Conservation (phyloP, 2,797 vertebrate species). For the Rhincodon typus region DNA sequence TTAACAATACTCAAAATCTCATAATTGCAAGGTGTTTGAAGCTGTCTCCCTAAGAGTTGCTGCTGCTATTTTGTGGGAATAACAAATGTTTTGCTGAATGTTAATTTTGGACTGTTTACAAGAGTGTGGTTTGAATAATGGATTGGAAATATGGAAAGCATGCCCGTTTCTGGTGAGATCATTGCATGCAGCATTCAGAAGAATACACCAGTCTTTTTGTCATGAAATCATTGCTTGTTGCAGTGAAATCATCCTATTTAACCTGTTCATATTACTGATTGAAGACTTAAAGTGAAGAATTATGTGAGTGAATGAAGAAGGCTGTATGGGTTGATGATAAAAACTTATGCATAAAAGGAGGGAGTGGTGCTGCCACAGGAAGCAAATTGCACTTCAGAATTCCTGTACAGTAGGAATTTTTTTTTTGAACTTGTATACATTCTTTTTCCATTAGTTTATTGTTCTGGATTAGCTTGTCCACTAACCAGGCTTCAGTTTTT, state of each 20-base stretch:
- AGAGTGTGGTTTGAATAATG: slow-evolving; percentile 19
- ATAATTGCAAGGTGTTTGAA: neutral
- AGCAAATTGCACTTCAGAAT: too few relatives aligned
- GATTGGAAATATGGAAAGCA: neutral
- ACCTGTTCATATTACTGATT: neutral
- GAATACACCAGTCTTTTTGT: neutral
- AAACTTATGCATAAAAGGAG: neutral
- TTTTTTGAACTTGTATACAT: neutral
- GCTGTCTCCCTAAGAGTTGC: neutral
- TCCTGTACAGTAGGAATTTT: too few relatives aligned
- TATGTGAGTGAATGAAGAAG: neutral
- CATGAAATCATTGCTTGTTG: neutral
- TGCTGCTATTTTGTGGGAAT: neutral
- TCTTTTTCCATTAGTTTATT: neutral
- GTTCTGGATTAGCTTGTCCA: neutral
- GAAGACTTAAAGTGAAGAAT: neutral
- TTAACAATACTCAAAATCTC: neutral
- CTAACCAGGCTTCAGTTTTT: neutral
- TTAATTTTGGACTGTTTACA: neutral
- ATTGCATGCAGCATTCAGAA: neutral
- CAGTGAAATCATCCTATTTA: neutral
- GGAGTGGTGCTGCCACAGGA: neutral
- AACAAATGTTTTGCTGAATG: neutral
- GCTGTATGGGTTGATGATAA: neutral
- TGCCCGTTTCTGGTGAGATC: neutral